Evolutionary conservation across 2,797 vertebrate genomes (phyloP), one percentile per base, ranked within the genome.

Genomic region (Myripristis murdjan): DNA sequence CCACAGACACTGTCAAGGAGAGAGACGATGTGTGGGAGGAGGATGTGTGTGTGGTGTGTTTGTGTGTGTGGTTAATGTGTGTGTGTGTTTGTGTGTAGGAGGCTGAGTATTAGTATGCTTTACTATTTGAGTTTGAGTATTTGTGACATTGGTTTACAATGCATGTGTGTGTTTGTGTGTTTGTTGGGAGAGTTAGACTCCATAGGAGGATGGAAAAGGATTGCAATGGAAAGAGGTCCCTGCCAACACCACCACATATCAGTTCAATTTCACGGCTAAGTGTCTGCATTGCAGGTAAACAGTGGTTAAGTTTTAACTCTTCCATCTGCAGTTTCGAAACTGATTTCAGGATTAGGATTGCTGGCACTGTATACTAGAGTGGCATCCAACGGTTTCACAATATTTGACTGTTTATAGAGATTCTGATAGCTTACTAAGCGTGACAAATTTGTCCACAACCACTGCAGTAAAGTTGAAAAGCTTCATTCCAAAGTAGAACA

Each of bases 31-130:
- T 64, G 82, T 64, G 77, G 85, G 64, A 72, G 80, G 68, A 85
- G 75, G 81, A 85, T 80, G 74, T 76, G 72, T 77, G 83, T 54
- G 74, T 85, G 75, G 59, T 47, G 55, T 82, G 64, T 87, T 75
- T 84, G 72, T 65, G 62, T 84, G 80, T 79, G 85, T 85, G 77
- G 83, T 75, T 73, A 87, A 78, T 82, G 63, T 75, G 44, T 57
- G 86, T 64, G 81, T 83, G 83, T 82, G 64, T 70, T 16, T 28
- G 7, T 54, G 20, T 24, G 31, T 16, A 28, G 52, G 16, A 20
- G 18, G 39, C 18, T 39, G 24, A 22, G 47, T 20, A 80, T 70
- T 54, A 16, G 75, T 87, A 85, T 81, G 73, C 70, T 66, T 79
- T 75, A 44, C 59, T 62, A 54, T 78, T 79, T 89, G 78, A 83